Evolutionary conservation across 2,113 vertebrate genomes (phyloP).

Genomic region (Plotosus lineatus): DNA sequence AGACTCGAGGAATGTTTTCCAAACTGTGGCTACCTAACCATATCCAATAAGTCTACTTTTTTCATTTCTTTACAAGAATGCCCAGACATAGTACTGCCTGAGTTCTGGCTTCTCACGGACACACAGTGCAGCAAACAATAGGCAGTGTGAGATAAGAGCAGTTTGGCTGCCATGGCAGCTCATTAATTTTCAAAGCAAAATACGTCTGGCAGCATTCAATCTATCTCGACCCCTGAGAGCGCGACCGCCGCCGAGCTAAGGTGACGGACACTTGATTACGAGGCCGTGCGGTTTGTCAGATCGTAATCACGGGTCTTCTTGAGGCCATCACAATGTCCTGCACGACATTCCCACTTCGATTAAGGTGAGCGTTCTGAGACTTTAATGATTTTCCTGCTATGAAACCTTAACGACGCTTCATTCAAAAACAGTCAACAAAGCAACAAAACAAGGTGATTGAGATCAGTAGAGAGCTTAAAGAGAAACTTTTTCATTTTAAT

Average conservation of each 20-base stretch:
- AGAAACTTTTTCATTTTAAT: too few species aligned
- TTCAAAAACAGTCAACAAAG: constrained; percentile 1
- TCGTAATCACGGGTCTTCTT: constrained; percentile 56
- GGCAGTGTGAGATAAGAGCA: background rate
- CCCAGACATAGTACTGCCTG: background rate
- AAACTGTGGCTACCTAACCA: constrained; percentile 21
- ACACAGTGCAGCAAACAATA: constrained; percentile 20
- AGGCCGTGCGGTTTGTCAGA: constrained; percentile 46
- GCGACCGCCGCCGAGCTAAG: background rate
- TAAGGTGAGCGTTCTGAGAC: constrained; percentile 25
- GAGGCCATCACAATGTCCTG: constrained; percentile 36
- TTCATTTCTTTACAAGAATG: background rate
- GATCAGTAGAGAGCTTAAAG: background rate
- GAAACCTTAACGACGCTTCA: constrained; percentile 16
- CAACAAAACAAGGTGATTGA: background rate
- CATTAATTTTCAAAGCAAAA: constrained; percentile 54
- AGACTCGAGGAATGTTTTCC: constrained; percentile 3
- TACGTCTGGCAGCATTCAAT: constrained; percentile 45
- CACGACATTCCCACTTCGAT: constrained; percentile 39
- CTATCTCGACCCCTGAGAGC: constrained; percentile 24
- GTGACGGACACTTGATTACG: constrained; percentile 59
- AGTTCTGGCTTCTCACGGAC: constrained; percentile 6
- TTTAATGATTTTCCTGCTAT: background rate
- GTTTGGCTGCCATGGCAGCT: constrained; percentile 11
- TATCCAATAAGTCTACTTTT: constrained; percentile 9